Base-by-base conservation (phyloP, 2,888 invertebrate genomes). In the Ischnura elegans region DNA sequence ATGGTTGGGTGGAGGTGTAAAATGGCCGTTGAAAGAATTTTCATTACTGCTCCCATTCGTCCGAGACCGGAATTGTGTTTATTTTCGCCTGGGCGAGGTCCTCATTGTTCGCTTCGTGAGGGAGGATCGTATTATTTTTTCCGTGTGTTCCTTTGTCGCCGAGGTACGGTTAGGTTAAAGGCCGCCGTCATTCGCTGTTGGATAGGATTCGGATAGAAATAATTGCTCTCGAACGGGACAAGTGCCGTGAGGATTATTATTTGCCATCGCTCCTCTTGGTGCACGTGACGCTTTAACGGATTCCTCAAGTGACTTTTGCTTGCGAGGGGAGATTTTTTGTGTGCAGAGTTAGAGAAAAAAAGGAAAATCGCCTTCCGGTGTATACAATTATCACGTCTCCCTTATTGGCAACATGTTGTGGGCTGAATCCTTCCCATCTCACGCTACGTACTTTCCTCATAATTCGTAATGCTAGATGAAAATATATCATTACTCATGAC, bases 1-100 rank as follows among this genome's bases (percentile, higher is more conserved):
- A 36, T 36, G 36, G 61, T n/a, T 36, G 76, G 36, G 36, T 21
- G 36, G 76, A 76, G 36, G 76, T 76, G 76, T 76, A 76, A 76
- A 76, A 36, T 76, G 76, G 76, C 29, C 76, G 29, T 76, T 36
- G 76, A 36, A 76, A 76, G 76, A 76, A 76, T 76, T 76, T 76
- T 76, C 76, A 76, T 76, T 76, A 76, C 36, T 13, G 76, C 76
- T 76, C 36, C 76, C 36, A 76, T 76, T 76, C 76, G 76, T 76
- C 4, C 29, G 36, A 19, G 51, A 8, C 6, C 29, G 19, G 1
- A 66, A 13, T 29, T 76, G 76, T 76, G 76, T 76, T 76, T 76
- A 76, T 76, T 76, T 76, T 76, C 76, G 76, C 29, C 76, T 16
- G 10, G 36, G 29, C 76, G 76, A 76, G 29, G 36, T 25, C 36